Evolutionary conservation across 2,797 vertebrate genomes (phyloP).

Genomic region (Fistularia tabacaria): DNA sequence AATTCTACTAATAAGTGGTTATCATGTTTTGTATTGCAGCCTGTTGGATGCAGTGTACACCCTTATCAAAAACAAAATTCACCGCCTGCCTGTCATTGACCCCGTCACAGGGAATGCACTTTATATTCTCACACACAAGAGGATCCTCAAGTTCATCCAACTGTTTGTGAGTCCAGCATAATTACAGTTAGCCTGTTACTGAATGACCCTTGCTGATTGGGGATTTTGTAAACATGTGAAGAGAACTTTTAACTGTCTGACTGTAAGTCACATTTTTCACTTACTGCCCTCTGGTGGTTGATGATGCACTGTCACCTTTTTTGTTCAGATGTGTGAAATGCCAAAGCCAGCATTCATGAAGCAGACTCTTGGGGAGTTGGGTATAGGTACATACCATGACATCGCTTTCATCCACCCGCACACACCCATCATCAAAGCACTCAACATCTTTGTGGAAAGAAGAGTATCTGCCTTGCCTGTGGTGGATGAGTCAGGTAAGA

Average conservation of each 20-base stretch:
- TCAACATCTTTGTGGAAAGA: conserved; percentile 95
- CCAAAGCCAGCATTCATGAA: conserved; percentile 99
- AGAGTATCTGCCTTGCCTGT: conserved; percentile 95
- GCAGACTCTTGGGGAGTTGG: conserved; percentile 91
- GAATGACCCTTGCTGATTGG: neutral
- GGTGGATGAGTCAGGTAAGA: conserved; percentile 88
- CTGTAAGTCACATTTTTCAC: neutral
- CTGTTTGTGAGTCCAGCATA: conserved; percentile 89
- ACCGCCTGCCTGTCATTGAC: conserved; percentile 98
- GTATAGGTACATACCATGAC: conserved; percentile 92
- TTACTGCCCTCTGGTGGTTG: conserved; percentile 52
- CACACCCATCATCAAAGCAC: conserved; percentile 97
- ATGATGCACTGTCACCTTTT: neutral
- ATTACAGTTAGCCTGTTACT: neutral
- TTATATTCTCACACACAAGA: conserved; percentile 99
- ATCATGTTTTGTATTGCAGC: conserved; percentile 66
- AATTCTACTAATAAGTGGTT: neutral
- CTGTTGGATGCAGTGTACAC: conserved; percentile 97
- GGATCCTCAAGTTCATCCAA: conserved; percentile 99
- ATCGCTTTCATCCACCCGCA: conserved; percentile 97
- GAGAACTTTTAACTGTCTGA: neutral
- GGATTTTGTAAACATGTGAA: neutral
- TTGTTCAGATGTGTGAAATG: conserved; percentile 91
- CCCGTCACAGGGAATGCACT: conserved; percentile 98
- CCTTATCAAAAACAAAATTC: conserved; percentile 99